A percentile compares a stretch with the other conserved stretches of the same genome.
These are phyloP conservation scores for Onychorhynchus coronatus DNA, from an alignment of 2,113 vertebrate species.

Conservation along the genomic window DNA sequence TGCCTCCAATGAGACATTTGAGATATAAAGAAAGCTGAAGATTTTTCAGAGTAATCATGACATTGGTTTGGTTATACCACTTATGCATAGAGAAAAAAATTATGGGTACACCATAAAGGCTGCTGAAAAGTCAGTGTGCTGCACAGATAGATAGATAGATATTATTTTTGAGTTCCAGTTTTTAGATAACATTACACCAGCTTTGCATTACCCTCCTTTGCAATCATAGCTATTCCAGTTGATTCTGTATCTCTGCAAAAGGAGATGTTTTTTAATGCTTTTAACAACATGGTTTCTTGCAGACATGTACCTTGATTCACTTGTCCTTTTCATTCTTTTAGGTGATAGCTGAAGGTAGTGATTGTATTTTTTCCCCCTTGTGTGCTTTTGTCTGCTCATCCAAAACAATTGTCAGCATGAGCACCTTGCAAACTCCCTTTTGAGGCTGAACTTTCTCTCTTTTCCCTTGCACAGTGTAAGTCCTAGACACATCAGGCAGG, in stretches of 20 bases:
- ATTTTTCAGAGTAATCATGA: background rate
- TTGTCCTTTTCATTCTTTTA: background rate
- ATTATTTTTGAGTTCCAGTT: background rate
- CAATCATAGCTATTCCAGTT: rapidly evolving
- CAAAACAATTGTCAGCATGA: background rate
- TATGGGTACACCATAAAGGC: background rate
- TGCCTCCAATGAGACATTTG: background rate
- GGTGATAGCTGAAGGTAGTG: background rate
- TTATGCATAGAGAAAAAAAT: background rate
- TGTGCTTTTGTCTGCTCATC: background rate
- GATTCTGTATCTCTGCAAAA: background rate
- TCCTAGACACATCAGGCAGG: background rate
- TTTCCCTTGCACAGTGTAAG: background rate
- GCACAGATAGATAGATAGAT: background rate
- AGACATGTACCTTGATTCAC: background rate
- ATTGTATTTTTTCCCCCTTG: background rate
- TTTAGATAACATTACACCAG: background rate
- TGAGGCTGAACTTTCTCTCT: background rate
- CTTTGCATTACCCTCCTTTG: background rate
- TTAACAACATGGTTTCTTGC: background rate
- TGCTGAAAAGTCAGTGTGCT: background rate
- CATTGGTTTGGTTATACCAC: background rate
- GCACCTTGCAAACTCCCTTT: background rate
- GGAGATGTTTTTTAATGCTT: background rate
- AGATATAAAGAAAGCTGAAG: background rate